Percentiles rank a stretch among this genome's conserved stretches.
Evolutionary conservation across 2,888 invertebrate species (phyloP).

Genomic region (Hydraecia micacea): DNA sequence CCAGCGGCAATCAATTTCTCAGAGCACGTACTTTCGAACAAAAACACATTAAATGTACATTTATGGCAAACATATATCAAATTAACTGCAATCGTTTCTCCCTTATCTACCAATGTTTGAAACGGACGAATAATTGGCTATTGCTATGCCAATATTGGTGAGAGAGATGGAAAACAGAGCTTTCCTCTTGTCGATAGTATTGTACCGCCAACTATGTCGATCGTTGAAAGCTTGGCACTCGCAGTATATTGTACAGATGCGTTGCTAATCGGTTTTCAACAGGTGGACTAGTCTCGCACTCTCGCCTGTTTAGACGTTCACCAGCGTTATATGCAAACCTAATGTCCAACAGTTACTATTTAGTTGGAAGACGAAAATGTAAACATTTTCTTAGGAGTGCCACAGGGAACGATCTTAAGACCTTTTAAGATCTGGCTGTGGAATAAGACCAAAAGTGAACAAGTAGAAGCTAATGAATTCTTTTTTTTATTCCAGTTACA

Average conservation of each 20-base stretch:
- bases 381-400: neutral
- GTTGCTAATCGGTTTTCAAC: conserved; percentile 47
- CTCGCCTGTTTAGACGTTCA: conserved; percentile 13
- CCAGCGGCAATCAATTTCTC: conserved; percentile 61
- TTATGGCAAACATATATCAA: conserved; percentile 72
- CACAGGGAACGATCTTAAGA: neutral
- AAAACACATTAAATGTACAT: conserved; percentile 73
- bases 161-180: conserved; percentile 20
- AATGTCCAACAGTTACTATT: conserved; percentile 13
- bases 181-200: conserved; percentile 27
- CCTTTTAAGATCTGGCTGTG: neutral
- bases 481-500: conserved; percentile 78
- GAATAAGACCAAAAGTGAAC: neutral
- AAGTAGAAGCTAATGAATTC: neutral
- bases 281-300: conserved; percentile 28
- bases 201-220: conserved; percentile 27
- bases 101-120: conserved; percentile 48
- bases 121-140: conserved; percentile 44
- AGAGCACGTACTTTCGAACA: conserved; percentile 68
- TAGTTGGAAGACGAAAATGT: neutral
- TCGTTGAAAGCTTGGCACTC: conserved; percentile 65
- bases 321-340: conserved; percentile 3
- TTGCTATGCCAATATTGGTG: conserved; percentile 32
- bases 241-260: conserved; percentile 54
- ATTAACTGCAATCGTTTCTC: conserved; percentile 65